Conservation (phyloP, 2,888 invertebrate genomes). For the Leptura quadrifasciata region DNA sequence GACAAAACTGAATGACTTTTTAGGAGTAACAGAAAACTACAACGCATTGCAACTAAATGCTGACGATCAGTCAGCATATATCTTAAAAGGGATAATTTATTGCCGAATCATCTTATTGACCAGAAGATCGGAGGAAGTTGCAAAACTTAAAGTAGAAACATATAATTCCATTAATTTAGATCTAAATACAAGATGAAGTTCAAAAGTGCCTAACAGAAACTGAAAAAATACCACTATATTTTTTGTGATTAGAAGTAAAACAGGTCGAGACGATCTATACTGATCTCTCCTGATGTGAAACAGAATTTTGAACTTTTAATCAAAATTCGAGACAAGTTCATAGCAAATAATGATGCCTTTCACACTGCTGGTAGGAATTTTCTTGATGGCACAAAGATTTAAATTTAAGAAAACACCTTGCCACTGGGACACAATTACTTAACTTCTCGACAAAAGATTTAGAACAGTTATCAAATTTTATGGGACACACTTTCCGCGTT, state of each 20-base stretch:
- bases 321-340: constrained; percentile 23
- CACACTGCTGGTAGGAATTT: not conserved
- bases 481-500: constrained; percentile 56
- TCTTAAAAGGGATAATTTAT: not conserved
- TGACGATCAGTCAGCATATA: not conserved
- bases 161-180: constrained; percentile 43
- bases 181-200: constrained; percentile 40
- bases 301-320: constrained; percentile 51
- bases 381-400: constrained; percentile 41
- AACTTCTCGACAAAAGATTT: constrained; percentile 54
- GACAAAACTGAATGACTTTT: not conserved
- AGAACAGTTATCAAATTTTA: constrained; percentile 57
- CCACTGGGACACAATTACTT: constrained; percentile 57
- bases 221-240: constrained; percentile 48
- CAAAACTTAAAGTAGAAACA: too few relatives aligned
- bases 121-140: constrained; percentile 52
- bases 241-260: constrained; percentile 44
- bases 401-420: constrained; percentile 56
- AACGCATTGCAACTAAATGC: not conserved
- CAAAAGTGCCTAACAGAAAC: constrained; percentile 50
- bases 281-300: constrained; percentile 46
- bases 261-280: constrained; percentile 44
- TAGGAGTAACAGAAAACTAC: not conserved
- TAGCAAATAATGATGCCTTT: too few relatives aligned
- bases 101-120: constrained; percentile 34